Conservation (phyloP, 2,113 vertebrate genomes). For the Panthera uncia region DNA sequence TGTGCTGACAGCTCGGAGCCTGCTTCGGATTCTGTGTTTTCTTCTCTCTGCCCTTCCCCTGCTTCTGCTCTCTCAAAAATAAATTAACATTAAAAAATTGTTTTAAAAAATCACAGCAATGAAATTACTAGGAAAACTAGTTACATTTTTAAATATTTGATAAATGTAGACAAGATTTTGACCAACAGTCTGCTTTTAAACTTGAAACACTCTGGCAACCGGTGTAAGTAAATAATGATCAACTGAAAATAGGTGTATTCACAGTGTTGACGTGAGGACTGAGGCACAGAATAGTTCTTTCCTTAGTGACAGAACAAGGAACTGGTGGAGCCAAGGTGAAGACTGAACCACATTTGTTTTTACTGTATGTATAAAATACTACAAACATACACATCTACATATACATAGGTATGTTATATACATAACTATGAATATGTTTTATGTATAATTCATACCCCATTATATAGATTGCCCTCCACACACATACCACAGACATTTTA, state of each 20-base stretch:
- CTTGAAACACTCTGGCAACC: neutral
- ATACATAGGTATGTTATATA: neutral
- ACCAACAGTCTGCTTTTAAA: neutral
- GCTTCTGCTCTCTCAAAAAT: too few relatives aligned
- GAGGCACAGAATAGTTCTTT: neutral
- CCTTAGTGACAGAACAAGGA: neutral
- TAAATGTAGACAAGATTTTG: neutral
- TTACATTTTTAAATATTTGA: neutral
- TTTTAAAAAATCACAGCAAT: neutral
- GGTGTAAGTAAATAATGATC: neutral
- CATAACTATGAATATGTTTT: neutral
- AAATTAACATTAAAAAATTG: too few relatives aligned
- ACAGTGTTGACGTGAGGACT: neutral
- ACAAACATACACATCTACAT: neutral
- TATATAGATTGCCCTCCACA: neutral
- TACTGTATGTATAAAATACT: neutral
- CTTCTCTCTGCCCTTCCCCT: too few relatives aligned
- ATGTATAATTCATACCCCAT: neutral
- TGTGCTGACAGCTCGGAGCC: too few relatives aligned
- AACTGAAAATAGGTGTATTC: neutral
- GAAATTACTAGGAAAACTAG: neutral
- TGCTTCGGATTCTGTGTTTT: too few relatives aligned
- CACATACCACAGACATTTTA: neutral
- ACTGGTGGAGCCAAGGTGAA: neutral
- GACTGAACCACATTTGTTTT: neutral